Evolutionary conservation across 23 tunicate species (phyloP), one percentile per base, ranked within the genome.

Genomic region (Corella eumyota): DNA sequence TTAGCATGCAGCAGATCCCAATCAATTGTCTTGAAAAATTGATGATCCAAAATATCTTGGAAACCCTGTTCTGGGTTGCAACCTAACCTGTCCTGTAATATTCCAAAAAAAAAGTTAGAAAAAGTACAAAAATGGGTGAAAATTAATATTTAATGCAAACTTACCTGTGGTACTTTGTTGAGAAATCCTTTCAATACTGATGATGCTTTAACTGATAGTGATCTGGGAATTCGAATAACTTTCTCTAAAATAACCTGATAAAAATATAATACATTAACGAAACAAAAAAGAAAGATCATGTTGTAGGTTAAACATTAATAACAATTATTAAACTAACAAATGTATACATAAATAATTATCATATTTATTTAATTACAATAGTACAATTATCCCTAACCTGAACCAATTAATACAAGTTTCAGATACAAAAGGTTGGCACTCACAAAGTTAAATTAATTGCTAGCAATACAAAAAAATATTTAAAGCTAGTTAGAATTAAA

Each of bases 191-290:
- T 92, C 58, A 92, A 67, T 1, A 92, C 93, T 3, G 80, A 66
- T 25, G 92, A 76, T 30, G 98, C 98, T 48, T 71, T 71, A 19
- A 78, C 90, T 45, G 98, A 92, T 9, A 92, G 69, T 22, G 90
- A 78, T 4, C 98, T 66, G 4, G 98, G 98, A 26, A 92, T 92
- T 24, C 98, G 78, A 29, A 92, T 92, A 1, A 92, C 98, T 71
- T 83, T 82, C 48, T 92, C 98, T 34, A 92, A 67, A 51, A 92
- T 92, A 13, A 88, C 96, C 88, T 81, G 53, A 7, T 31, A 64
- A 59, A 50, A n/a, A n/a, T n/a, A n/a, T n/a, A n/a, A n/a, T n/a
- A n/a, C n/a, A n/a, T n/a, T n/a, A 66, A 7, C 6, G 20, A 7
- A 53, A 53, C 19, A 53, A 53, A 19, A 9, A 13, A 19, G 6